These are phyloP conservation scores for Drosophila persimilis DNA, from an alignment of 1,140 invertebrate species.

Conservation along the genomic window DNA sequence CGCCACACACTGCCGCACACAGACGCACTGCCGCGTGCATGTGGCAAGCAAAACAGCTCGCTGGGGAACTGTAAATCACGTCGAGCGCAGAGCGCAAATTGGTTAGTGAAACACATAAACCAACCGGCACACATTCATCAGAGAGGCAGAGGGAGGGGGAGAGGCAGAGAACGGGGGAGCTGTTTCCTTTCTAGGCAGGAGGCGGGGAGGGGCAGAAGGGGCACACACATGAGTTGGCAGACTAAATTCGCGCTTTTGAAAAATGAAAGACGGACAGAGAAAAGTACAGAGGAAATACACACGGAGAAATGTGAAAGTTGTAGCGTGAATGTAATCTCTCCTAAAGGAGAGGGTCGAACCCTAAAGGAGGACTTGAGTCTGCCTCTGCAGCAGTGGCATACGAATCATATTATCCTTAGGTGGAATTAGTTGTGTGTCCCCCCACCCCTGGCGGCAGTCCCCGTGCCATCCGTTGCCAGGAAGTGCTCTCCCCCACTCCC, in stretches of 20 bases:
- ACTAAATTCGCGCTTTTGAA: conserved; percentile 65
- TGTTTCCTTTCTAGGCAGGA: too few relatives aligned
- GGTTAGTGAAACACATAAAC: conserved; percentile 69
- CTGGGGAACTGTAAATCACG: conserved; percentile 78
- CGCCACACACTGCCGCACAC: too few relatives aligned
- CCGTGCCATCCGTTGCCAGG: conserved; percentile 2
- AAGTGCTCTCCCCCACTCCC: conserved; percentile 6
- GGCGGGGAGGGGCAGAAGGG: neutral
- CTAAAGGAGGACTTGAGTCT: too few relatives aligned
- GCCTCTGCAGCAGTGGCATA: too few relatives aligned
- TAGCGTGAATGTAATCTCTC: conserved; percentile 52
- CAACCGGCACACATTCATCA: conserved; percentile 28
- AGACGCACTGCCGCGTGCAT: neutral
- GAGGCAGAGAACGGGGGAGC: too few relatives aligned
- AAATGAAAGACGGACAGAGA: conserved; percentile 48
- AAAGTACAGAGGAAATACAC: neutral
- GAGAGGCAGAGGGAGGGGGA: neutral
- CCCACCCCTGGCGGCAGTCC: neutral
- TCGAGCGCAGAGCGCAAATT: conserved; percentile 75
- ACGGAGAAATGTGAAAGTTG: too few relatives aligned
- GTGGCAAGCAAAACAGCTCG: conserved; percentile 57
- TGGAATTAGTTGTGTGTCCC: conserved; percentile 39
- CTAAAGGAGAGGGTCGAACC: too few relatives aligned
- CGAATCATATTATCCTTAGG: conserved; percentile 48
- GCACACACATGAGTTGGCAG: conserved; percentile 34